Evolutionary conservation across 1,140 invertebrate species (phyloP).

Genomic region (Drosophila nigrodunni): DNA sequence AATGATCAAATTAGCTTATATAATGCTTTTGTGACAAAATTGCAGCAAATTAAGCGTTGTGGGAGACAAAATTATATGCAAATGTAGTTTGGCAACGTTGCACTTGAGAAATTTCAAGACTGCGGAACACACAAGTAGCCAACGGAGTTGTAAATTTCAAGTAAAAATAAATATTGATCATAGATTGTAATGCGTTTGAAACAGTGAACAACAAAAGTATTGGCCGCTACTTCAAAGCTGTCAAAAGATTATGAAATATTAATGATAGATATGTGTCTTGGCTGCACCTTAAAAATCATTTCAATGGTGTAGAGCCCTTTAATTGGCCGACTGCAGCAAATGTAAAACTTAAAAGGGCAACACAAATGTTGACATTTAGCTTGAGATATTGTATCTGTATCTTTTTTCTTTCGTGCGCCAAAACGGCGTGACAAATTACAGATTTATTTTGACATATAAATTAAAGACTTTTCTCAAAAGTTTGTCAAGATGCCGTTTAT

Average conservation of each 20-base stretch:
- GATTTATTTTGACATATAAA: constrained; percentile 63
- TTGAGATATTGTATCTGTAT: constrained; percentile 26
- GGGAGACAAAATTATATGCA: neutral
- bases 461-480: constrained; percentile 47
- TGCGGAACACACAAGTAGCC: constrained; percentile 22
- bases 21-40: constrained; percentile 25
- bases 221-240: constrained; percentile 31
- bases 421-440: constrained; percentile 57
- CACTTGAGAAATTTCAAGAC: neutral
- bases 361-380: constrained; percentile 33
- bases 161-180: constrained; percentile 31
- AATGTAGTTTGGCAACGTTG: constrained; percentile 1
- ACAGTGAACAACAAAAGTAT: constrained; percentile 6
- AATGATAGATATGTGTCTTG: constrained; percentile 26
- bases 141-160: neutral
- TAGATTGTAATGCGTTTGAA: constrained; percentile 20
- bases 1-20: constrained; percentile 6
- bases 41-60: constrained; percentile 23
- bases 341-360: constrained; percentile 41
- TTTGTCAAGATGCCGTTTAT: constrained; percentile 16
- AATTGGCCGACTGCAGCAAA: constrained; percentile 38
- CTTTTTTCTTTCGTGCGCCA: constrained; percentile 14
- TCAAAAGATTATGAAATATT: constrained; percentile 38
- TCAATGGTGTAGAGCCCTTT: constrained; percentile 6
- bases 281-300: constrained; percentile 39